phyloP scores from a whole-genome alignment of 2,797 vertebrate species.

The Pseudopleuronectes americanus region DNA sequence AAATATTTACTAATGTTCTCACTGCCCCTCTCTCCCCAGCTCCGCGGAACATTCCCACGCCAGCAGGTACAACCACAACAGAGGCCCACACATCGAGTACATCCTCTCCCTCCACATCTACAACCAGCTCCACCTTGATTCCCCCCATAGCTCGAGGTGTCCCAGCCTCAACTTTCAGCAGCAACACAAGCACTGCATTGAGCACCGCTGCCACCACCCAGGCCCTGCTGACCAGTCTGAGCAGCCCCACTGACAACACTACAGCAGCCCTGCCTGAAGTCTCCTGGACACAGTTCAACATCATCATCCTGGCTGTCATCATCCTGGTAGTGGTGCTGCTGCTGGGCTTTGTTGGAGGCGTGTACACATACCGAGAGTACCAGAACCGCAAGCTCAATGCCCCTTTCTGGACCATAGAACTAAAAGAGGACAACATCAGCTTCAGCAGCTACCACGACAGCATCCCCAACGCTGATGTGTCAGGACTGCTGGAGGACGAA shows the following conservation, averaged over 20 bases:
- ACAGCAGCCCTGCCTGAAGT: slow-evolving; percentile 91
- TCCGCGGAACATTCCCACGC: slow-evolving; percentile 43
- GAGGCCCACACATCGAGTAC: slow-evolving; percentile 57
- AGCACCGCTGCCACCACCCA: slow-evolving; percentile 82
- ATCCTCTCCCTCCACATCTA: slow-evolving; percentile 49
- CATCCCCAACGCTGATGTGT: slow-evolving; percentile 96
- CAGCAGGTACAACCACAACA: slow-evolving; percentile 36
- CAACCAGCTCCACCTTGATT: slow-evolving; percentile 63
- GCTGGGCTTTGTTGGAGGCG: slow-evolving; percentile 94
- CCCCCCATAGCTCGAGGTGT: slow-evolving; percentile 54
- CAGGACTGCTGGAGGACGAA: slow-evolving; percentile 94
- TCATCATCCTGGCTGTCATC: slow-evolving; percentile 96
- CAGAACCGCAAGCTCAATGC: slow-evolving; percentile 97
- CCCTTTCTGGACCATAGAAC: slow-evolving; percentile 99
- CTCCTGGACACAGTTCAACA: slow-evolving; percentile 98
- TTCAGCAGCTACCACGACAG: slow-evolving; percentile 99
- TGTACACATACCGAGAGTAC: slow-evolving; percentile 96
- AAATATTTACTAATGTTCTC: background rate
- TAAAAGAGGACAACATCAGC: slow-evolving; percentile 99
- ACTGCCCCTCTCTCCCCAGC: slow-evolving; percentile 53
- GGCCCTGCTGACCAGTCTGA: slow-evolving; percentile 74
- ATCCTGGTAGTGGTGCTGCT: slow-evolving; percentile 94
- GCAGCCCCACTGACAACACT: slow-evolving; percentile 88
- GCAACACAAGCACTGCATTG: slow-evolving; percentile 70
- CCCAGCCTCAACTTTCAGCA: slow-evolving; percentile 61